A percentile compares a stretch with the other conserved stretches of the same genome.
phyloP scores from a whole-genome alignment of 1,140 invertebrate species.

The silkworm (Bombyx mori) region DNA sequence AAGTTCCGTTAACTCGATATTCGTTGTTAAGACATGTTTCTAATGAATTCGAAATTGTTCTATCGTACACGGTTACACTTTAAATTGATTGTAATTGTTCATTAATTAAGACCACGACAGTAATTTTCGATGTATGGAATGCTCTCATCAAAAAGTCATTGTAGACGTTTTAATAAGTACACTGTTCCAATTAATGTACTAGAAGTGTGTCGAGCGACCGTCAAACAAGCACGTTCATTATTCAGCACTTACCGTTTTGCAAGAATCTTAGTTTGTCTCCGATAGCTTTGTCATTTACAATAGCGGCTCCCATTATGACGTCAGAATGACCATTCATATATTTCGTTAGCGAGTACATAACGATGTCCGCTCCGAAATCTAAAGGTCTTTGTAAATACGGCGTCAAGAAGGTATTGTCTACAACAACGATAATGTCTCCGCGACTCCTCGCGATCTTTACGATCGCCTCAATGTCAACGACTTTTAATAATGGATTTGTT shows the following conservation, averaged over 20 bases:
- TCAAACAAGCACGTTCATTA: no score
- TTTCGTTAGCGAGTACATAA: constrained; percentile 95
- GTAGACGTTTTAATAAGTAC: no score
- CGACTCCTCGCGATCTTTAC: constrained; percentile 75
- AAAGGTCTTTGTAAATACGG: constrained; percentile 96
- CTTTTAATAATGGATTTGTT: constrained; percentile 96
- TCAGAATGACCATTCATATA: constrained; percentile 99
- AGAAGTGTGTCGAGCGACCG: no score
- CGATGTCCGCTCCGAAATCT: constrained; percentile 91
- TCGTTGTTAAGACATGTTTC: no score
- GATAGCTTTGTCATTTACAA: constrained; percentile 82
- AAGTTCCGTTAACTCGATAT: no score
- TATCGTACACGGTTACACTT: no score
- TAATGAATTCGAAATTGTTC: no score
- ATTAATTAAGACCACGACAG: no score
- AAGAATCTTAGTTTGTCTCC: constrained; percentile 83
- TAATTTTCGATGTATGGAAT: no score
- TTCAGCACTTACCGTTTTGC: constrained; percentile 84
- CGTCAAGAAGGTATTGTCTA: constrained; percentile 98
- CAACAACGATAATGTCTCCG: constrained; percentile 83
- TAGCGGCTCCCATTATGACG: constrained; percentile 94
- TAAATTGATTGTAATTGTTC: no score
- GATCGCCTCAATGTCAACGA: constrained; percentile 90
- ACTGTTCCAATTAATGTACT: no score
- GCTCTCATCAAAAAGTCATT: no score